Conservation (phyloP, 2,797 vertebrate species). For the Paedocypris micromegethes region DNA sequence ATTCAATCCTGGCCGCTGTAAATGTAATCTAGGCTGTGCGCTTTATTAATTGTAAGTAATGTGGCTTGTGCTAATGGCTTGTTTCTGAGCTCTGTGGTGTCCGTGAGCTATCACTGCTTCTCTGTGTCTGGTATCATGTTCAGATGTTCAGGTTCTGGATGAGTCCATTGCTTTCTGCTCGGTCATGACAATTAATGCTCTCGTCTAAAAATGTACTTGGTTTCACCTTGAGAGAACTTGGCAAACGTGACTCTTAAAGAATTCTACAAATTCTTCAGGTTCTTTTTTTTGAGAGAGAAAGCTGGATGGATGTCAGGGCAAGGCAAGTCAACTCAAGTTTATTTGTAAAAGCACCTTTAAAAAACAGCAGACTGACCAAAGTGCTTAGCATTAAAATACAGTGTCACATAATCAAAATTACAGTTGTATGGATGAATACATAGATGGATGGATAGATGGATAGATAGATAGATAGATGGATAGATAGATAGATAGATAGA, state of each 20-base stretch:
- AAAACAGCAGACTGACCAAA: too few species aligned
- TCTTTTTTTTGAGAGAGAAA: too few species aligned
- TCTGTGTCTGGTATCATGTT: slow-evolving; percentile 20
- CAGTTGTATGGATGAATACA: too few species aligned
- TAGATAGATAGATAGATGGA: too few species aligned
- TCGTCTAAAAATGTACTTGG: background rate
- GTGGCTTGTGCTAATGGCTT: slow-evolving; percentile 12
- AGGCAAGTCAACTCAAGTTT: too few species aligned
- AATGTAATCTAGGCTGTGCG: slow-evolving; percentile 25
- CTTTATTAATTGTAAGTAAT: slow-evolving; percentile 28
- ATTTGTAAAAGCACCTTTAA: too few species aligned
- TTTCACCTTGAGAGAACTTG: too few species aligned
- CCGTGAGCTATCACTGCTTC: background rate
- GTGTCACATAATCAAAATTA: too few species aligned
- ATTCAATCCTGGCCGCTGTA: background rate
- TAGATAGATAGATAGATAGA: too few species aligned
- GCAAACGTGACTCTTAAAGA: background rate
- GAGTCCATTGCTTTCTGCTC: background rate
- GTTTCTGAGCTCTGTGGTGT: slow-evolving; percentile 15
- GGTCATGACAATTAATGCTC: background rate
- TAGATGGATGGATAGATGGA: too few species aligned
- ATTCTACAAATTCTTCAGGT: background rate
- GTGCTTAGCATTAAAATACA: too few species aligned
- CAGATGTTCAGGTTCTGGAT: slow-evolving; percentile 11
- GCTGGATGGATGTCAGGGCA: too few species aligned